Evolutionary conservation across 2,797 vertebrate species (phyloP), one percentile per base, ranked within the genome.

Genomic region (Gambelia wislizenii): DNA sequence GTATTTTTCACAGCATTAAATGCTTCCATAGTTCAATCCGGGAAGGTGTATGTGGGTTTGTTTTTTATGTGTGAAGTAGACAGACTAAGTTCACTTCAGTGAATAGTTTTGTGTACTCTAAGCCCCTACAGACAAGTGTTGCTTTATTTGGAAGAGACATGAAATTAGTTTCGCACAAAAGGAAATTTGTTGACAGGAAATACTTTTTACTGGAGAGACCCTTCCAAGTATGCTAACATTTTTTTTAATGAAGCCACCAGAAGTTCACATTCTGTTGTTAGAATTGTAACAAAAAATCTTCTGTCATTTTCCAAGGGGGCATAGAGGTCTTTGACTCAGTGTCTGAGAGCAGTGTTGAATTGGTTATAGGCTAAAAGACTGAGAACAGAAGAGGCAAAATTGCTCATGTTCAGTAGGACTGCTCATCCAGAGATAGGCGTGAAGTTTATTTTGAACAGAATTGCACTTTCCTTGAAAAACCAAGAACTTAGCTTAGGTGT

Each of bases 21-120:
- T 92, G 89, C 56, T 92, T 94, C 83, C 92, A 93, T 77, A 93
- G 95, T 96, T 97, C 94, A 81, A 20, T 78, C 52, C 64, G 74
- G 86, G 10, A 81, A 81, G 64, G 64, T 67, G 64, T 67, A 4
- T 67, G 10, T 67, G 7, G 4, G 36, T 30, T 69, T 69, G 6
- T 69, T 54, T 70, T 81, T 72, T 56, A 67, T 95, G 14, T 86
- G 82, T 93, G 84, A 86, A 92, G 16, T 94, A 54, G 86, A 88
- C 54, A 84, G 78, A 69, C 90, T 87, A 87, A 87, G 89, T 95
- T 93, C 80, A 93, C 95, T 96, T 94, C 81, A 96, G 92, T 91
- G 88, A 54, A 59, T 18, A 22, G 85, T 93, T 93, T 91, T 85
- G 39, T 91, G 0, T 78, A 88, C 54, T 85, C 86, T 83, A 89